A percentile compares a stretch with the other conserved stretches of the same genome.
These are phyloP conservation scores for Falco punctatus DNA, from an alignment of 2,113 vertebrate genomes.

Conservation along the genomic window DNA sequence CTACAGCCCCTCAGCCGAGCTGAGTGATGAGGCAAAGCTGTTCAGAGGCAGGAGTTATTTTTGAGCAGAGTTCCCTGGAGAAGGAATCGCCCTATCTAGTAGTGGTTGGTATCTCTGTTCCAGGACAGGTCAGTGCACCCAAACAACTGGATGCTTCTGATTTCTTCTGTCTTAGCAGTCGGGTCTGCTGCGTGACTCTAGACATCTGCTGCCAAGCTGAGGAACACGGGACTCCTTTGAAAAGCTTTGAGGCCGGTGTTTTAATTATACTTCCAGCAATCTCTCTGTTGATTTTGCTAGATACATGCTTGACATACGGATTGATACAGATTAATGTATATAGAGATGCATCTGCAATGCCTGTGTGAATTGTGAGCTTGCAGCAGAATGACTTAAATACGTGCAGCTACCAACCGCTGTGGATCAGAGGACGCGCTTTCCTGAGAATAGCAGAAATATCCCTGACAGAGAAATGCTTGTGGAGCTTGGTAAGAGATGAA, in stretches of 20 bases:
- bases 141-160: neutral
- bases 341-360: accelerated
- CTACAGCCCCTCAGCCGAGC: no score
- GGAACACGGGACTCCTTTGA: neutral
- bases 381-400: accelerated
- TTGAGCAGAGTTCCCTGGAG: neutral
- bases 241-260: neutral
- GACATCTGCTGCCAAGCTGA: neutral
- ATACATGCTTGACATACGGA: neutral
- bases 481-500: neutral
- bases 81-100: neutral
- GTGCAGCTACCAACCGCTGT: accelerated
- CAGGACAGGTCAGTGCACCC: neutral
- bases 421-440: neutral
- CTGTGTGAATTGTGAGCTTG: neutral
- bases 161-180: neutral
- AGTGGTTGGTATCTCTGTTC: neutral
- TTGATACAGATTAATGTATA: accelerated
- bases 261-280: neutral
- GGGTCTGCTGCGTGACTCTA: neutral
- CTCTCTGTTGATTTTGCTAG: neutral
- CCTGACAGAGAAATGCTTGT: accelerated
- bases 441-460: neutral
- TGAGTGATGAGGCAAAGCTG: neutral
- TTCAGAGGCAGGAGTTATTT: neutral